Evolutionary conservation across 2,888 invertebrate genomes (phyloP).

Genomic region (Malthinus flaveolus): DNA sequence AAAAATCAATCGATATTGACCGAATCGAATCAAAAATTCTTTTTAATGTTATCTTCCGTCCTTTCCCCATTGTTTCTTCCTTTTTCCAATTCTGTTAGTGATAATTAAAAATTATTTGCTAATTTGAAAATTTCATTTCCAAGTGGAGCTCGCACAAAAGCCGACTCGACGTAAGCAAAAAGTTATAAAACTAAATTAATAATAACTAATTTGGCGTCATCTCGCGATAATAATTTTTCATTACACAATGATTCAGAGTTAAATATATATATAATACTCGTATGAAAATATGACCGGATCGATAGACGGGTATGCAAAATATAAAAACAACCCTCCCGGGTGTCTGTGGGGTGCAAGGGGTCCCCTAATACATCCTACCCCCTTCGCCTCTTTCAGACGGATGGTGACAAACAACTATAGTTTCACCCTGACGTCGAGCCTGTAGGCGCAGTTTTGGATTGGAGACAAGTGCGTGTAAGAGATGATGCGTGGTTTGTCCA

Average conservation of each 20-base stretch:
- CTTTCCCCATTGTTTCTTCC: too few species aligned
- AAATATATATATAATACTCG: constrained; percentile 47
- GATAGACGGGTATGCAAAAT: constrained; percentile 49
- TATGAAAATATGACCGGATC: constrained; percentile 50
- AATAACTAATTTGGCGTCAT: constrained; percentile 39
- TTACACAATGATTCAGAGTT: constrained; percentile 42
- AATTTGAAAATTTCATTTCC: too few species aligned
- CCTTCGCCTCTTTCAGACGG: constrained; percentile 39
- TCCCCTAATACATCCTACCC: constrained; percentile 35
- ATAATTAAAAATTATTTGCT: too few species aligned
- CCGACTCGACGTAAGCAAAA: neutral
- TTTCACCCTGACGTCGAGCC: constrained; percentile 42
- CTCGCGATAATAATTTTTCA: constrained; percentile 44
- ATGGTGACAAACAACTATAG: constrained; percentile 51
- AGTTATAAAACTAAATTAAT: constrained; percentile 2
- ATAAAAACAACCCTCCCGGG: constrained; percentile 48
- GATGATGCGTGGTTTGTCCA: neutral
- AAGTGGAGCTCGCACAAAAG: too few species aligned
- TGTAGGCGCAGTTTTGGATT: constrained; percentile 44
- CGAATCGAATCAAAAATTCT: too few species aligned
- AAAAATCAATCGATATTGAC: too few species aligned
- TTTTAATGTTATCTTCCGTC: too few species aligned
- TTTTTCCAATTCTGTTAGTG: too few species aligned
- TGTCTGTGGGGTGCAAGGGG: constrained; percentile 34
- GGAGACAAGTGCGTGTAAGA: constrained; percentile 21